Percentiles rank a stretch among this genome's conserved stretches.
Conservation (phyloP, 1,140 invertebrate genomes). For the Pogonomyrmex barbatus region DNA sequence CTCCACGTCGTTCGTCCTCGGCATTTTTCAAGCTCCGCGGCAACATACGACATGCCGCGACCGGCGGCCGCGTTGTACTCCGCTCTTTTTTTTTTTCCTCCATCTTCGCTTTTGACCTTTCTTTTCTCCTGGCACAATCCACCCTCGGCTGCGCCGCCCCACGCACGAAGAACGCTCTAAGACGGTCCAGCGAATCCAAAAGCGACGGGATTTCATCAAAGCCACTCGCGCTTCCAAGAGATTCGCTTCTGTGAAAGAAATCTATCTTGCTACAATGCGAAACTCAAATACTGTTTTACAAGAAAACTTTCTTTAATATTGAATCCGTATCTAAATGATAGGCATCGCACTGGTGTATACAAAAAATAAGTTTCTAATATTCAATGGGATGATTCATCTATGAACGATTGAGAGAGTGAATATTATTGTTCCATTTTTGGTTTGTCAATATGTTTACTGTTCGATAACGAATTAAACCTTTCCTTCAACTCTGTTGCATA, state of each 20-base stretch:
- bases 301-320: constrained; percentile 32
- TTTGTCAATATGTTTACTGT: not conserved
- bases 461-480: too few species aligned
- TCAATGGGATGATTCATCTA: not conserved
- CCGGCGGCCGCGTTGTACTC: constrained; percentile 63
- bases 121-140: not conserved
- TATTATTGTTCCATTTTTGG: not conserved
- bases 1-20: constrained; percentile 75
- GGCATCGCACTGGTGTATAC: not conserved
- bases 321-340: not conserved
- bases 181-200: constrained; percentile 2
- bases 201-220: constrained; percentile 5
- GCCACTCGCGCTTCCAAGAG: not conserved
- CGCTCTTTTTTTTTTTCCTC: constrained; percentile 33
- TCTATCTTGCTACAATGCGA: constrained; percentile 8
- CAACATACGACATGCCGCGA: constrained; percentile 68
- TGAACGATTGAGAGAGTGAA: not conserved
- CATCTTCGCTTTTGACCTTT: constrained; percentile 14
- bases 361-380: not conserved
- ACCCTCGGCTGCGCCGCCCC: not conserved
- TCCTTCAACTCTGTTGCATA: not conserved
- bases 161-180: constrained; percentile 11
- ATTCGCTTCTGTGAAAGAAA: constrained; percentile 41
- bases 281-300: constrained; percentile 21
- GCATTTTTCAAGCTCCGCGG: constrained; percentile 80